Evolutionary conservation across 2,113 vertebrate species (phyloP), one percentile per base, ranked within the genome.

Genomic region (Myiagra hebetior): DNA sequence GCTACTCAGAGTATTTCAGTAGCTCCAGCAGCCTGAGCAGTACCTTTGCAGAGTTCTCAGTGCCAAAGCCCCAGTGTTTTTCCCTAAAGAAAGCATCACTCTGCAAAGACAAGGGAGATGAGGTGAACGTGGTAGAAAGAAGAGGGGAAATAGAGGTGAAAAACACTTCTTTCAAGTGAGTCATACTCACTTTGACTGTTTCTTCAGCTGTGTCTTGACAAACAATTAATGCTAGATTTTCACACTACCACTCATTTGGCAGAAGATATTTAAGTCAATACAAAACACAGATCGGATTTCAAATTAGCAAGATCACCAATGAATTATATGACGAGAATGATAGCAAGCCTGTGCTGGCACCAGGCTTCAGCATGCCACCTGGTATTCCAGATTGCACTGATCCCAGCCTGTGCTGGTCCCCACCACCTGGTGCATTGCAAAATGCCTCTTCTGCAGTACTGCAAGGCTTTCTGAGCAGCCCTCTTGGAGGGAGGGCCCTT

Each of bases 381-480:
- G 96, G 85, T 93, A 96, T 68, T 96, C 95, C 96, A 97, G 96
- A 97, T 96, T 97, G 96, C 87, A 85, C 70, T 49, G 87, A 96
- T 89, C n/a, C 85, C 85, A 93, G 95, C 74, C 94, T 76, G 85
- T 56, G 90, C 92, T 85, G 78, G 90, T 95, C 75, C 84, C 70
- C 82, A 95, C 96, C 96, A 93, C 94, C 94, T 91, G 95, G 85
- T 90, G 53, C 70, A 89, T 76, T 76, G 57, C 85, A 93, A 62
- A 94, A 89, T 76, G 87, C 78, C 78, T 94, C 75, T 94, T 82
- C 87, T 91, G 82, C 88, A 95, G 19, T 50, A 90, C 74, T 90
- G 82, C 90, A 93, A 91, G 75, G 70, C 65, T 94, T 90, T 89
- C 69, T 56, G 44, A 93, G 92, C 90, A 93, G 77, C 78, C 41